Percentiles rank a stretch among this genome's conserved stretches.
These are phyloP conservation scores for Porites evermanni DNA, from an alignment of 92 coral and sea anemone species.

Conservation along the genomic window DNA sequence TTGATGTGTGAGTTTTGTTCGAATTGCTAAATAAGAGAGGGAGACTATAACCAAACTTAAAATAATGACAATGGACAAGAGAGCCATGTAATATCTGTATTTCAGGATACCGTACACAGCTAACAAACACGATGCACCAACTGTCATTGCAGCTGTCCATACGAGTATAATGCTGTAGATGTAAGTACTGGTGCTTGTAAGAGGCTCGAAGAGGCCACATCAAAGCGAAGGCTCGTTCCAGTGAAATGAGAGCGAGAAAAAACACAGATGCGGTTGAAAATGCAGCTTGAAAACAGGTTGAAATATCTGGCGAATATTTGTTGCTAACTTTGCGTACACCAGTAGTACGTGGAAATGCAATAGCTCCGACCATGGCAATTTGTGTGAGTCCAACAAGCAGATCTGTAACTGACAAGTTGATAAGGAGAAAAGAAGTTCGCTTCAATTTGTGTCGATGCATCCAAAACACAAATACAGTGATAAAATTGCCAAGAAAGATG, in stretches of 20 bases:
- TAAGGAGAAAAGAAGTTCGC: neutral
- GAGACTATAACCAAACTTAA: neutral
- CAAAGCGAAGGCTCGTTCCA: neutral
- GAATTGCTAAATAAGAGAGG: neutral
- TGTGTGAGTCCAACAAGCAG: neutral
- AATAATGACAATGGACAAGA: neutral
- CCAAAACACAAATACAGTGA: slow-evolving; percentile 25
- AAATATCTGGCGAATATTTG: no score
- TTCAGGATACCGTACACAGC: neutral
- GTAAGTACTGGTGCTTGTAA: neutral
- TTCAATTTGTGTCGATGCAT: slow-evolving; percentile 5
- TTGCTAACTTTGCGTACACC: no score
- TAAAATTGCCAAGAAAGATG: neutral
- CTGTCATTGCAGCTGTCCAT: neutral
- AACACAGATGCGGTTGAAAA: neutral
- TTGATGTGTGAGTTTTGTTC: neutral
- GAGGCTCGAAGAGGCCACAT: slow-evolving; percentile 7
- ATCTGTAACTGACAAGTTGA: slow-evolving; percentile 8
- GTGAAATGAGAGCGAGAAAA: neutral
- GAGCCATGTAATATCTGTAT: neutral
- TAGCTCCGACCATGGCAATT: neutral
- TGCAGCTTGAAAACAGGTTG: no score
- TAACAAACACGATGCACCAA: neutral
- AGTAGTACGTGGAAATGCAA: no score
- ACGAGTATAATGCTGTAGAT: neutral